Base-by-base conservation (phyloP, 2,797 vertebrate genomes). In the Danio aesculapii region DNA sequence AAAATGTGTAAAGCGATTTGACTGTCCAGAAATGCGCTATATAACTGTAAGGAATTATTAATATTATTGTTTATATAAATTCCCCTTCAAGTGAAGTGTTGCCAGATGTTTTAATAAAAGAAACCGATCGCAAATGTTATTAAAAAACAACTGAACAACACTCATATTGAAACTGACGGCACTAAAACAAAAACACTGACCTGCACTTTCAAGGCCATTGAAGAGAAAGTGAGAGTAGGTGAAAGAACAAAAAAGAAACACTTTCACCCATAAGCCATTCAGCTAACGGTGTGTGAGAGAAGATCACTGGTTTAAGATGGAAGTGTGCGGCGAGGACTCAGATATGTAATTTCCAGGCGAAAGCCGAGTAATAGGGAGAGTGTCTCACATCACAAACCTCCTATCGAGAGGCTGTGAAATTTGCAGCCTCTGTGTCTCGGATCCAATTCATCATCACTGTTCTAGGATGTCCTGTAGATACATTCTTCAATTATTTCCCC, bases 401-500 rank as follows among this genome's bases (percentile, higher is more conserved):
- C 86, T 84, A 87, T 84, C 68, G 81, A 6, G 62, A 84, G 81
- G 63, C 77, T 85, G 84, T 86, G 81, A 87, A 88, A 87, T 88
- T 74, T 63, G 67, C 70, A 39, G 75, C 72, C 67, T 66, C 66
- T 61, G 64, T 71, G 86, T 88, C 88, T 87, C 74, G 74, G 84
- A 87, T 90, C 87, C 86, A 75, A 93, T 93, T 95, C 84, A 88
- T 93, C 90, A 30, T 88, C 92, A 88, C 85, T 88, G 88, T 91
- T 91, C 90, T 88, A 87, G 89, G 89, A 93, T 94, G 92, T 94
- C 94, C 93, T 92, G 92, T 94, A 94, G 93, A 94, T 94, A 94
- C 92, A 88, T 94, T 94, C 90, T 93, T 91, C 93, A 93, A 94
- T 94, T 94, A 94, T 93, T 90, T 93, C 89, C 91, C 85, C 83